Evolutionary conservation across 2,113 vertebrate genomes (phyloP).

Genomic region (Python bivittatus): DNA sequence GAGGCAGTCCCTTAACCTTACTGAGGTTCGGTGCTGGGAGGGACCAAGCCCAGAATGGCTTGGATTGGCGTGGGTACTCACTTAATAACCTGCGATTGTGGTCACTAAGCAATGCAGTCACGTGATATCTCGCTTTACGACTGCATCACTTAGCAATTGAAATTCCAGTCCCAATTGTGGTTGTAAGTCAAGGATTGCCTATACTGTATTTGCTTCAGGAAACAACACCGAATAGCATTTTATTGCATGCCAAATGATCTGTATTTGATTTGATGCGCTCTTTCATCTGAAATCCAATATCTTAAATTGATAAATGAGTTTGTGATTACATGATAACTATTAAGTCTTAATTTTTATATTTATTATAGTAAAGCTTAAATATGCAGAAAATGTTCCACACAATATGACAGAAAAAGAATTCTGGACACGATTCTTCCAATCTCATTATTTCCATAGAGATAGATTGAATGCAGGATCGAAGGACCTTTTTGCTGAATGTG

Average conservation of each 20-base stretch:
- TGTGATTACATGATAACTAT: neutral
- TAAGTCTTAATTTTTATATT: slow-evolving; percentile 4
- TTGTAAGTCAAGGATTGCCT: too few species aligned
- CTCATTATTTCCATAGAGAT: slow-evolving; percentile 98
- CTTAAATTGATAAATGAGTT: neutral
- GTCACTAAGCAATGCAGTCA: too few species aligned
- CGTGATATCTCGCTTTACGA: too few species aligned
- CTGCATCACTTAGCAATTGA: too few species aligned
- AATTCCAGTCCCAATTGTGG: too few species aligned
- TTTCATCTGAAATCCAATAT: neutral
- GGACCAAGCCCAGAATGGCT: too few species aligned
- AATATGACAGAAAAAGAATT: slow-evolving; percentile 96
- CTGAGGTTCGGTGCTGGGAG: too few species aligned
- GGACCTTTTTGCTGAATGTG: slow-evolving; percentile 98
- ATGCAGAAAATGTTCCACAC: slow-evolving; percentile 95
- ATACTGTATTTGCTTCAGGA: neutral
- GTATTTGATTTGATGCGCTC: neutral
- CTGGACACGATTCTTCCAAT: slow-evolving; percentile 99
- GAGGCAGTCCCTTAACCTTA: too few species aligned
- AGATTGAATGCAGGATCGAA: slow-evolving; percentile 92
- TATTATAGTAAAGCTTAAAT: slow-evolving; percentile 94
- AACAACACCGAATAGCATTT: neutral
- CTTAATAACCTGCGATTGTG: too few species aligned
- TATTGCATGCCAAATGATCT: neutral
- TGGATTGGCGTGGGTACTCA: too few species aligned